Percentiles rank a stretch among this genome's conserved stretches.
phyloP scores from a whole-genome alignment of 2,113 vertebrate genomes.

The Xenopus laevis region DNA sequence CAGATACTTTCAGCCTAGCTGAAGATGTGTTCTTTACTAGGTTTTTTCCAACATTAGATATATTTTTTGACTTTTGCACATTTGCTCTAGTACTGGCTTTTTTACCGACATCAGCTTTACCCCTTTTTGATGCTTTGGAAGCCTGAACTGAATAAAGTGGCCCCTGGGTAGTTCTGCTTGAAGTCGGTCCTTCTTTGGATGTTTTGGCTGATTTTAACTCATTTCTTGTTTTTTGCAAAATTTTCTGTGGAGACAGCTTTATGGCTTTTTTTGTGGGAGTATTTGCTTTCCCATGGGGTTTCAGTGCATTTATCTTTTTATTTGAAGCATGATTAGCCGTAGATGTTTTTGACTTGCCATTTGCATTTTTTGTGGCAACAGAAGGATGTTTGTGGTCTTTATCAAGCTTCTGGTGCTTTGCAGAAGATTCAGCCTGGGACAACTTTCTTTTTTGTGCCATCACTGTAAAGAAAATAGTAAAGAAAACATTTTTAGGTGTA shows the following conservation, averaged over 20 bases:
- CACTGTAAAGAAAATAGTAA: conserved; percentile 57
- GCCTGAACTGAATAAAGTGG: conserved; percentile 21
- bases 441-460: conserved; percentile 71
- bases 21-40: conserved; percentile 49
- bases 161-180: conserved; percentile 44
- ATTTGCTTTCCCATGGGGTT: conserved; percentile 59
- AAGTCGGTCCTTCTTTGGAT: conserved; percentile 35
- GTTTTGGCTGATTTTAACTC: conserved; percentile 50
- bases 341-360: conserved; percentile 64
- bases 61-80: conserved; percentile 47
- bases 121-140: conserved; percentile 40
- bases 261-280: conserved; percentile 54
- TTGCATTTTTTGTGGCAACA: conserved; percentile 58
- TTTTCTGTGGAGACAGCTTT: conserved; percentile 22
- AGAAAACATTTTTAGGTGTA: not conserved
- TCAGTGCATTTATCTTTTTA: conserved; percentile 61
- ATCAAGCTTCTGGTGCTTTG: conserved; percentile 64
- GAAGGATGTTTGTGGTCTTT: conserved; percentile 55
- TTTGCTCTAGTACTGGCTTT: conserved; percentile 32
- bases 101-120: conserved; percentile 16
- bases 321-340: conserved; percentile 49
- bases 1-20: conserved; percentile 38
- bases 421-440: conserved; percentile 59
- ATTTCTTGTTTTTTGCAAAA: conserved; percentile 45
- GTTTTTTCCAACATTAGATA: conserved; percentile 38